A percentile compares a stretch with the other conserved stretches of the same genome.
phyloP scores from a whole-genome alignment of 53 echinoderm and acorn worm species.

The Hippasteria phrygiana region DNA sequence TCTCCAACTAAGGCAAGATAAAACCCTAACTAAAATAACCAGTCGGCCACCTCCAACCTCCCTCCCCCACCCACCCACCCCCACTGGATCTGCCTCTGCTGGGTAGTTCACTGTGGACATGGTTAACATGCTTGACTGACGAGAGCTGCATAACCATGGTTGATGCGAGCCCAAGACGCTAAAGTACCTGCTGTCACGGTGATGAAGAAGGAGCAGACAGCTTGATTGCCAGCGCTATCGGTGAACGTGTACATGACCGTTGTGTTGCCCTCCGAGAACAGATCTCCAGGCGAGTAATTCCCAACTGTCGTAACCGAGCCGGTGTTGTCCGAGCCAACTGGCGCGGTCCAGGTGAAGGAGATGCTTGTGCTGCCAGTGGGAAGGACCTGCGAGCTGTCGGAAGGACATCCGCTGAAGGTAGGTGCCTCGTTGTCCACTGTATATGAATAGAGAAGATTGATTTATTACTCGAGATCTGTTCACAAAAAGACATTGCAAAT shows the following conservation, averaged over 20 bases:
- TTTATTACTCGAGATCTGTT: too few species aligned
- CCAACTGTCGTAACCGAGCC: conserved; percentile 26
- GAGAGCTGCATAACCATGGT: neutral
- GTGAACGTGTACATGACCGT: conserved; percentile 67
- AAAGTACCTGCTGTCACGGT: neutral
- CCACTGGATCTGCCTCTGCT: too few species aligned
- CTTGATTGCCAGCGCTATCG: conserved; percentile 75
- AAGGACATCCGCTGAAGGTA: conserved; percentile 70
- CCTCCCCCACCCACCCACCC: too few species aligned
- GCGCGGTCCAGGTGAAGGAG: conserved; percentile 65
- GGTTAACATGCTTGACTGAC: too few species aligned
- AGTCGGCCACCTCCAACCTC: too few species aligned
- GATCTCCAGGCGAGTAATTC: conserved; percentile 60
- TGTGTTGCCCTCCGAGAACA: conserved; percentile 60
- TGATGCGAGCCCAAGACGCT: neutral
- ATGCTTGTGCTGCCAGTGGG: neutral
- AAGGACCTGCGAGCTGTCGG: conserved; percentile 1
- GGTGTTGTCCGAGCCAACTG: conserved; percentile 65
- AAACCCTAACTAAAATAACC: too few species aligned
- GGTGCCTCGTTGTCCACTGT: conserved; percentile 60
- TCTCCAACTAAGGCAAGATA: too few species aligned
- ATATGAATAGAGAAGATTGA: too few species aligned
- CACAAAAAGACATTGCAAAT: too few species aligned
- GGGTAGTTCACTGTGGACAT: too few species aligned
- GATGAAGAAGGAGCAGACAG: conserved; percentile 30